These are phyloP conservation scores for Podargus strigoides DNA, from an alignment of 2,797 vertebrate species.

Conservation along the genomic window DNA sequence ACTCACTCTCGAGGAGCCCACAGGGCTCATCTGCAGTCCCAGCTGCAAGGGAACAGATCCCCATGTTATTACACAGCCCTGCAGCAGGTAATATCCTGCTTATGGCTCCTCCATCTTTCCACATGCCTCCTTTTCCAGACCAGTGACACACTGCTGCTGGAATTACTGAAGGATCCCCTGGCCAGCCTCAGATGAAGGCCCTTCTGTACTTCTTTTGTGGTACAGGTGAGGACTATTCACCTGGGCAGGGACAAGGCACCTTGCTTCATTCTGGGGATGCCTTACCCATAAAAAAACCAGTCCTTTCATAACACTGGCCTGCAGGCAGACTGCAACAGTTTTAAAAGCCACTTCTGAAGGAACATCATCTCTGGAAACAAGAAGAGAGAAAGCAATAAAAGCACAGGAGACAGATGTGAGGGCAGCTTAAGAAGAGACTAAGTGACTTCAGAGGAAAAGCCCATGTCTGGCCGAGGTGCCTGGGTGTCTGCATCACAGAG, in stretches of 20 bases:
- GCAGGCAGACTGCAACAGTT: not conserved
- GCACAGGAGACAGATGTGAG: not conserved
- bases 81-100: not conserved
- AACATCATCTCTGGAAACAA: not conserved
- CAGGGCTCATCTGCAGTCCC: not conserved
- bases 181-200: not conserved
- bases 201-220: not conserved
- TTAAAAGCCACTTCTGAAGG: not conserved
- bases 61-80: not conserved
- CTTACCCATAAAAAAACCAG: not conserved
- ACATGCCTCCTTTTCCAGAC: accelerated
- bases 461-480: not conserved
- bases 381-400: not conserved
- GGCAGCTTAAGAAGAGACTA: not conserved
- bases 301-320: not conserved
- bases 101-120: not conserved
- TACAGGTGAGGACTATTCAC: not conserved
- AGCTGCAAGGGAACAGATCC: not conserved
- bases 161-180: not conserved
- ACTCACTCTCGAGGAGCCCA: not conserved
- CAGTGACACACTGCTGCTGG: accelerated
- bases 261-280: not conserved
- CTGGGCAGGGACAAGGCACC: not conserved
- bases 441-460: not conserved
- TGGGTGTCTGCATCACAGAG: not conserved